Base-by-base conservation (phyloP, 2,797 vertebrate genomes). In the Rhodeus uyekii region DNA sequence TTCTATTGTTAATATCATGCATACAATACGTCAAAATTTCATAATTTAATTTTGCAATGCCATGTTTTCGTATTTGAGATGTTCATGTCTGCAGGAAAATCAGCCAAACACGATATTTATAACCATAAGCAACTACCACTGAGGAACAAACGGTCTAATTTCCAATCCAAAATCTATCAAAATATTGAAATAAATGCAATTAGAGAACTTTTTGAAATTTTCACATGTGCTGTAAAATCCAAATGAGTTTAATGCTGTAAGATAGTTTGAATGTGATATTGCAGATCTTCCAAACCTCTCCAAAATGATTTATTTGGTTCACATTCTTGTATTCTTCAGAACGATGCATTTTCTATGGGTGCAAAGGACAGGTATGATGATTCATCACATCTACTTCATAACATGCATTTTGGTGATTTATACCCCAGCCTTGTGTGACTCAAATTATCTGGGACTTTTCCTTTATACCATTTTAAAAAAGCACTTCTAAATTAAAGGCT, bases 241-340 rank as follows among this genome's bases (percentile, higher is more conserved):
- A 34, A 63, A 18, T 32, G 14, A 18, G 18, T 36, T 36, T 38
- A 34, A 34, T n/a, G 32, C 18, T 64, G 2, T 34, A 64, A 65
- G 1, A 53, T 8, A 24, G 2, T 55, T 24, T 63, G 60, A 18
- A 19, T 9, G 1, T 27, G 32, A 63, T 9, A 34, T 29, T 29
- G 16, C 39, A 27, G 60, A 46, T 64, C 19, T 64, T 48, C 16
- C 74, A 50, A 24, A 78, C 46, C 76, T 78, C 36, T 79, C 24
- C 3, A 0, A 53, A 42, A 55, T 29, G 38, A 32, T 36, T 42
- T 34, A 27, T 60, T n/a, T 9, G 14, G 65, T 61, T 80, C 38
- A n/a, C 5, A 18, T 2, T 80, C 67, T 29, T 0, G 38, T 71
- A 34, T 44, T n/a, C 14, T 19, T 46, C 2, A 2, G 53, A 71